Conservation (phyloP, 2,113 vertebrate genomes). For the Gracilinanus agilis region DNA sequence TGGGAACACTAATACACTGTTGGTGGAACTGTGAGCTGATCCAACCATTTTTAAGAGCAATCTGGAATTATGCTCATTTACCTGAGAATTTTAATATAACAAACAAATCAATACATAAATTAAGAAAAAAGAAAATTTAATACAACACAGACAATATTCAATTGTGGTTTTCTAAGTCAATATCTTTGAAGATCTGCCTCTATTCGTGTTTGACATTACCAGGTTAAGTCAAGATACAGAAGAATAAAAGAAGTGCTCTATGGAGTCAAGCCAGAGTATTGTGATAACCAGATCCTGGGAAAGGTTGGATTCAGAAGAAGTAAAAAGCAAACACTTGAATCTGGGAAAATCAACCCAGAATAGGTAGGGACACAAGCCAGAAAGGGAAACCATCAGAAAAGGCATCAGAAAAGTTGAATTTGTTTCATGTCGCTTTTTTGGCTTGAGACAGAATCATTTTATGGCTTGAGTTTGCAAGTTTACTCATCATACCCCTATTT, state of each 20-base stretch:
- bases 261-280: not conserved
- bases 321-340: not conserved
- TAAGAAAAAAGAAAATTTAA: not conserved
- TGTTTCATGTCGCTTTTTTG: not conserved
- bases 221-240: not conserved
- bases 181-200: not conserved
- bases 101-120: too few relatives aligned
- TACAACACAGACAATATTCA: not conserved
- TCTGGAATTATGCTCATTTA: too few relatives aligned
- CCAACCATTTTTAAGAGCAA: too few relatives aligned
- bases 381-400: not conserved
- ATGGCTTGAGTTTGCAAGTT: not conserved
- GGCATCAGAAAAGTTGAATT: not conserved
- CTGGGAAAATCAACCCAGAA: not conserved
- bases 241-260: not conserved
- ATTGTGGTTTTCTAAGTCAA: not conserved
- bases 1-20: too few relatives aligned
- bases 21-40: too few relatives aligned
- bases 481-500: not conserved
- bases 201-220: not conserved
- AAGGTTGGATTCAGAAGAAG: not conserved
- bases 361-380: not conserved
- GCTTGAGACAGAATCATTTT: not conserved
- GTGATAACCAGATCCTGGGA: not conserved
- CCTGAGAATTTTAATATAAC: too few relatives aligned